Conservation (phyloP, 2,888 invertebrate genomes). For the Lottia gigantea region DNA sequence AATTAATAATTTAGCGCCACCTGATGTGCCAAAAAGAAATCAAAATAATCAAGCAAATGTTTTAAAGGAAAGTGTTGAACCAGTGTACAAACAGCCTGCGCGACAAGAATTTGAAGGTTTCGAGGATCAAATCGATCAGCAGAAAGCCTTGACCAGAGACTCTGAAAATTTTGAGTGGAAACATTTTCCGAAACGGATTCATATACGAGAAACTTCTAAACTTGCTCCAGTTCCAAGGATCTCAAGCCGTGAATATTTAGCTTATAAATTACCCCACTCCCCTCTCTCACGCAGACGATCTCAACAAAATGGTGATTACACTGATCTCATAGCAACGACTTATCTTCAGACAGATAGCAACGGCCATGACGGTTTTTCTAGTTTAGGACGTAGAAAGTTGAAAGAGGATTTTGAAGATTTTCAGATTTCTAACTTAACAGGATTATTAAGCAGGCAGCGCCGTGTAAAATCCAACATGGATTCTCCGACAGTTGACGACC, state of each 20-base stretch:
- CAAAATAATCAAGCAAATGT: too few species aligned
- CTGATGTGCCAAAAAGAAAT: too few species aligned
- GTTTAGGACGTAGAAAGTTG: background rate
- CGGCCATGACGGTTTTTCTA: background rate
- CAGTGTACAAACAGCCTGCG: background rate
- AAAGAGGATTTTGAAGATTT: constrained; percentile 2
- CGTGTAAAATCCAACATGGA: constrained; percentile 42
- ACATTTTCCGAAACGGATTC: background rate
- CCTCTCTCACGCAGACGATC: background rate
- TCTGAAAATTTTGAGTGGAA: background rate
- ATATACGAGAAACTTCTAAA: background rate
- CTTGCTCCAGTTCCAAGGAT: background rate
- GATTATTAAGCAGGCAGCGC: background rate
- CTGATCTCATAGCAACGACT: background rate
- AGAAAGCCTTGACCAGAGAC: too few species aligned
- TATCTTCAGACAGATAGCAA: background rate
- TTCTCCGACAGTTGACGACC: constrained; percentile 58
- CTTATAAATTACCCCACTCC: background rate
- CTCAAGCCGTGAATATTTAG: background rate
- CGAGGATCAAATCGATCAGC: background rate
- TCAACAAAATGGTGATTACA: background rate
- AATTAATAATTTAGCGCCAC: background rate
- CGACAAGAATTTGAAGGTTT: background rate
- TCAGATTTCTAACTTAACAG: background rate
- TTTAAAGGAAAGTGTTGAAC: too few species aligned